These are phyloP conservation scores for Machimus atricapillus DNA, from an alignment of 2,888 invertebrate genomes.

Conservation along the genomic window DNA sequence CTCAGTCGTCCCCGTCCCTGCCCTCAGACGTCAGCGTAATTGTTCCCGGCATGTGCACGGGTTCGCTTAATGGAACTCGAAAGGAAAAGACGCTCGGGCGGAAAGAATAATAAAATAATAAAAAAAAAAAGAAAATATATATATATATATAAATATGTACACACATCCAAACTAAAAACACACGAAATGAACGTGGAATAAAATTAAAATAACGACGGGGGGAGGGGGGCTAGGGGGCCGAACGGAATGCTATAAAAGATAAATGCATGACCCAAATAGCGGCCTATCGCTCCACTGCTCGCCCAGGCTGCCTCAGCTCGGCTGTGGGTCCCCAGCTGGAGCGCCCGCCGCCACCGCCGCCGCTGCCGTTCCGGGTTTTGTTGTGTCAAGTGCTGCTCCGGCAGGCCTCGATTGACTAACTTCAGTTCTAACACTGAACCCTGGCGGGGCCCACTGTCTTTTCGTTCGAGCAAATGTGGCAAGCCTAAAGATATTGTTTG, in stretches of 20 bases:
- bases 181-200: slow-evolving; percentile 35
- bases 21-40: slow-evolving; percentile 7
- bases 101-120: slow-evolving; percentile 37
- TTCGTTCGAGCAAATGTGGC: neutral
- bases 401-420: neutral
- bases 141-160: slow-evolving; percentile 27
- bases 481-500: neutral
- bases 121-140: slow-evolving; percentile 35
- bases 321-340: neutral
- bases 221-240: neutral
- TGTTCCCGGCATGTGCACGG: slow-evolving; percentile 9
- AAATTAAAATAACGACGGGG: slow-evolving; percentile 37
- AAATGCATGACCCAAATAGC: slow-evolving; percentile 42
- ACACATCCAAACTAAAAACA: slow-evolving; percentile 36
- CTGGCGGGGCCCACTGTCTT: neutral
- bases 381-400: neutral
- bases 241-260: slow-evolving; percentile 40
- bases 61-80: slow-evolving; percentile 39
- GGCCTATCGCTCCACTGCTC: neutral
- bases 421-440: neutral
- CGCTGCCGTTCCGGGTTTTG: neutral
- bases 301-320: neutral
- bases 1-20: neutral
- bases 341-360: neutral
- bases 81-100: slow-evolving; percentile 23